Percentiles rank a stretch among this genome's conserved stretches.
Evolutionary conservation across 2,888 invertebrate species (phyloP).

Genomic region (Gandaritis pyraliata): DNA sequence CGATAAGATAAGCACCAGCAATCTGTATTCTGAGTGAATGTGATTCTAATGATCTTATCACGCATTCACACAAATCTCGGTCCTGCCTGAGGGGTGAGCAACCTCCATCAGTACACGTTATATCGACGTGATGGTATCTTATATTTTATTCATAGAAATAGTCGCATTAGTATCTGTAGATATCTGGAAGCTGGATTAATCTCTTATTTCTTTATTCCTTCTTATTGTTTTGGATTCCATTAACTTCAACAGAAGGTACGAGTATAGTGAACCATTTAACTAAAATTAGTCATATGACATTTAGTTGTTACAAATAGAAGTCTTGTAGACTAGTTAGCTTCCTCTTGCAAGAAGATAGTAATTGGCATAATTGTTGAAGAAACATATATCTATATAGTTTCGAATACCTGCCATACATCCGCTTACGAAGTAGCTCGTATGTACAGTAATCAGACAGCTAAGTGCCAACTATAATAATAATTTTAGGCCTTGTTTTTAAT

Average conservation of each 20-base stretch:
- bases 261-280: no score
- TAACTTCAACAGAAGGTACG: no score
- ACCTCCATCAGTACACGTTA: conserved; percentile 16
- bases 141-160: conserved; percentile 22
- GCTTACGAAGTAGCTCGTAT: conserved; percentile 9
- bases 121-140: conserved; percentile 11
- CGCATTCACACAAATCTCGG: conserved; percentile 24
- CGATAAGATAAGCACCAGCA: background rate
- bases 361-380: conserved; percentile 13
- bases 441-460: conserved; percentile 7
- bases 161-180: conserved; percentile 19
- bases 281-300: no score
- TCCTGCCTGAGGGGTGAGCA: conserved; percentile 21
- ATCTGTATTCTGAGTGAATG: conserved; percentile 6
- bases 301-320: no score
- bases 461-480: no score
- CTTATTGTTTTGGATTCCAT: no score
- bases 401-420: conserved; percentile 24
- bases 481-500: no score
- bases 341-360: background rate
- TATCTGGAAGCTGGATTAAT: conserved; percentile 41
- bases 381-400: conserved; percentile 20
- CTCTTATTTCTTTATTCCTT: conserved; percentile 26
- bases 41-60: conserved; percentile 47
- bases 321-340: background rate